phyloP scores from a whole-genome alignment of 1,140 invertebrate genomes.

The Popillia japonica region DNA sequence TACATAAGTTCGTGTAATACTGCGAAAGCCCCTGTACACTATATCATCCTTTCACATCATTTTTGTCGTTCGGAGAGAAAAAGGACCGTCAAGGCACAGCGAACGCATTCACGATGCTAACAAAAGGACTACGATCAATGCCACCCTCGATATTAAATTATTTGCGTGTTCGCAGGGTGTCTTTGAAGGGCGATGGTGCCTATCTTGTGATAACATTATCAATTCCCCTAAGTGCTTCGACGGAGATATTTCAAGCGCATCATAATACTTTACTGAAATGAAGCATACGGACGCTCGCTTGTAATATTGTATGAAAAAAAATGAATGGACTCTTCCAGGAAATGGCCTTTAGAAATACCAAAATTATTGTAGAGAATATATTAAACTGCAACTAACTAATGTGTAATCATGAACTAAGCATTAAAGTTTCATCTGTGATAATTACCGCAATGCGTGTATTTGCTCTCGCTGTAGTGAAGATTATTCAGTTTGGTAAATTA shows the following conservation, averaged over 20 bases:
- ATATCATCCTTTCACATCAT: not conserved
- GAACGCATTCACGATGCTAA: not conserved
- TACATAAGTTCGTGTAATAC: no score
- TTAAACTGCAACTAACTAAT: no score
- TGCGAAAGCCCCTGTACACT: not conserved
- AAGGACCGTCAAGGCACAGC: not conserved
- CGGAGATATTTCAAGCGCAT: not conserved
- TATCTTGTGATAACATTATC: conserved; percentile 11
- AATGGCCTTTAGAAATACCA: no score
- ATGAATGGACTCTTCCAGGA: not conserved
- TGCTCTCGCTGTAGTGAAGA: no score
- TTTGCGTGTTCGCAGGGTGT: not conserved
- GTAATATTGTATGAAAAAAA: not conserved
- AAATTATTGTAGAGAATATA: no score
- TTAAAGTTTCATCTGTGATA: no score
- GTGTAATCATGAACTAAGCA: no score
- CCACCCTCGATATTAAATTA: conserved; percentile 5
- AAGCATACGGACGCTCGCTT: not conserved
- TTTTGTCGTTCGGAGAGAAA: not conserved
- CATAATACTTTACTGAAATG: not conserved
- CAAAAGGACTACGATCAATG: conserved; percentile 2
- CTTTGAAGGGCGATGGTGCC: not conserved
- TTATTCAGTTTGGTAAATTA: no score
- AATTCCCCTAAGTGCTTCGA: conserved; percentile 4
- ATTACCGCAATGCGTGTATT: no score